Conservation (phyloP, 2,888 invertebrate genomes). For the Hydrotaea diabolus region DNA sequence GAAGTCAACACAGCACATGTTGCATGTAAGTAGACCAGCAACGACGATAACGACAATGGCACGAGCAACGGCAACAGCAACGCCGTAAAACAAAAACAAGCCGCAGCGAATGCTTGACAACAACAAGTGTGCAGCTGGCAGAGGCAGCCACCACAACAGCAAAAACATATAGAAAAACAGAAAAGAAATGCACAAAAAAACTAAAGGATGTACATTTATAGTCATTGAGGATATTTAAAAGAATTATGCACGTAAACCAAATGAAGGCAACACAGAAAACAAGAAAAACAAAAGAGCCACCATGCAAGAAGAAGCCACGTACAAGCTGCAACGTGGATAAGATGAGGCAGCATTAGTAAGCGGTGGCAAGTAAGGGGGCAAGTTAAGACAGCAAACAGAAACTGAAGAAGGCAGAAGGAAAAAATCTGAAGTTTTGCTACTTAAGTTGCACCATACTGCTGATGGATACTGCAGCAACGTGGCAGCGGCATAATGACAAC, state of each 20-base stretch:
- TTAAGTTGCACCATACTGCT: neutral
- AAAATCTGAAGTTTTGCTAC: slow-evolving; percentile 1
- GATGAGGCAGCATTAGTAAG: slow-evolving; percentile 21
- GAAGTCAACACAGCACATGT: slow-evolving; percentile 50
- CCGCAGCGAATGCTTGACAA: slow-evolving; percentile 33
- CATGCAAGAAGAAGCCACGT: neutral
- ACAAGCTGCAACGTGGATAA: slow-evolving; percentile 58
- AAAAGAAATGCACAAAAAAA: neutral
- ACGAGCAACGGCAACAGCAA: no score
- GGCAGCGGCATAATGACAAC: neutral
- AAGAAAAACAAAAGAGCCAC: slow-evolving; percentile 25
- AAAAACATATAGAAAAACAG: no score
- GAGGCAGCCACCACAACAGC: no score
- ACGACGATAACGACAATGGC: no score
- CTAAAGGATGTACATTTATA: slow-evolving; percentile 21
- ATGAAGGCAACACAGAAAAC: slow-evolving; percentile 13
- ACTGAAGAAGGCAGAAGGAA: slow-evolving; percentile 23
- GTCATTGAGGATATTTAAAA: slow-evolving; percentile 5
- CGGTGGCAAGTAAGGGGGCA: neutral
- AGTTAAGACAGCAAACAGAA: neutral
- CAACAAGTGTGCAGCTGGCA: slow-evolving; percentile 4
- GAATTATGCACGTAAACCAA: slow-evolving; percentile 37
- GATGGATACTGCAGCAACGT: neutral
- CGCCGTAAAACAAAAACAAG: no score
- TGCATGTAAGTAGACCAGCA: slow-evolving; percentile 54